Percentiles rank a stretch among this genome's conserved stretches.
Conservation (phyloP, 2,888 invertebrate species). For the Tupiocoris notatus region DNA sequence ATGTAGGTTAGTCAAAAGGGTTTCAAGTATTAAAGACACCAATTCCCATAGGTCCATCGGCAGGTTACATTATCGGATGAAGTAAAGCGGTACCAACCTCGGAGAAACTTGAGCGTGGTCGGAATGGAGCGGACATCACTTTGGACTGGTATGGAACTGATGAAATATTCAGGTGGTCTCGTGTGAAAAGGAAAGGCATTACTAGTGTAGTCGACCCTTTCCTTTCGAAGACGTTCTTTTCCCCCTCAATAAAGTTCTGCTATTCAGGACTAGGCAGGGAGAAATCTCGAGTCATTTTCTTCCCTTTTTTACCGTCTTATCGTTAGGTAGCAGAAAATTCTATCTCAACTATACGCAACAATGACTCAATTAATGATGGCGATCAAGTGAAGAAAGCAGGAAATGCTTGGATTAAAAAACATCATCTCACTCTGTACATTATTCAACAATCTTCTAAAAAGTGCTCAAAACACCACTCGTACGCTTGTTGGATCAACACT, state of each 20-base stretch:
- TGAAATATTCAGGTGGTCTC: background rate
- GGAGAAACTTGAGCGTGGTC: background rate
- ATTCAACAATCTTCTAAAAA: no score
- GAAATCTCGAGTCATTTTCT: background rate
- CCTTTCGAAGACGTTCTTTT: background rate
- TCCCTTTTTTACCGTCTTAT: no score
- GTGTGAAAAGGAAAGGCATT: background rate
- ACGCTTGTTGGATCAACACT: no score
- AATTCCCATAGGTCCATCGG: background rate
- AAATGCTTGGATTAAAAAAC: no score
- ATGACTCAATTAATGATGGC: no score
- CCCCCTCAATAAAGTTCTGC: background rate
- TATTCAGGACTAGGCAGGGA: background rate
- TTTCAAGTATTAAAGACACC: background rate
- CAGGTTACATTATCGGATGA: background rate
- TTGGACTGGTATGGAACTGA: background rate
- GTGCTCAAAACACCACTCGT: no score
- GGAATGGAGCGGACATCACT: background rate
- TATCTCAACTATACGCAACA: no score
- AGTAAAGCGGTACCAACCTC: background rate
- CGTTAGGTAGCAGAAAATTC: no score
- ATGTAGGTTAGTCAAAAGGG: no score
- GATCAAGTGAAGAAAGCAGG: no score
- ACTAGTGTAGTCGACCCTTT: background rate
- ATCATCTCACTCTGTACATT: no score